Evolutionary conservation across 2,797 vertebrate genomes (phyloP).

Genomic region (Sparus aurata): DNA sequence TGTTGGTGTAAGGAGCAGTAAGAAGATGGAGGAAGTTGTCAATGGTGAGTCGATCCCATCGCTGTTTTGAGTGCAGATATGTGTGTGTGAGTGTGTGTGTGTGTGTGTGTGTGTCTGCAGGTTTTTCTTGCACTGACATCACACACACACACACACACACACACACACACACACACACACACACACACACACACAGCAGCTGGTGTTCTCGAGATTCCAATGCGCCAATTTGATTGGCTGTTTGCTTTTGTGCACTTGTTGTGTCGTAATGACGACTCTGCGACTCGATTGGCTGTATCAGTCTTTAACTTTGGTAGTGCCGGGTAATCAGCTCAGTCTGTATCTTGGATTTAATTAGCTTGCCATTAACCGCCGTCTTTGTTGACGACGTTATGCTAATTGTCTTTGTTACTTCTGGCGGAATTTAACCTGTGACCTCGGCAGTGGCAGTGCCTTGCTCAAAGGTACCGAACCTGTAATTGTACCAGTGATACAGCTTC

Average conservation of each 20-base stretch:
- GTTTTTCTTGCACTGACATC: conserved; percentile 40
- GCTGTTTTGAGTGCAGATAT: conserved; percentile 28
- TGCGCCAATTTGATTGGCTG: conserved; percentile 8
- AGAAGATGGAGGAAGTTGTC: conserved; percentile 67
- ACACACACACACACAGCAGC: conserved; percentile 30
- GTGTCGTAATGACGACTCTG: not conserved
- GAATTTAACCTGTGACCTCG: not conserved
- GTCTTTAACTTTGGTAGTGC: not conserved
- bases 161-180: conserved; percentile 40
- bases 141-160: conserved; percentile 31
- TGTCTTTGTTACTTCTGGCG: not conserved
- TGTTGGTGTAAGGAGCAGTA: conserved; percentile 13
- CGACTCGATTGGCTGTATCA: conserved; percentile 17
- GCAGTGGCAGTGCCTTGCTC: not conserved
- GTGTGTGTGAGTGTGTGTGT: conserved; percentile 11
- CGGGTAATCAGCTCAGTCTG: not conserved
- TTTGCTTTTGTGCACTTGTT: not conserved
- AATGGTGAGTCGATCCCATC: conserved; percentile 49
- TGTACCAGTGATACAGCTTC: not conserved
- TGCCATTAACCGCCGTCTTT: not conserved
- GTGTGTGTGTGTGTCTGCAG: conserved; percentile 8
- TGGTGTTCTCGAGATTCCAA: conserved; percentile 31
- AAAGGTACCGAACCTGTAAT: not conserved
- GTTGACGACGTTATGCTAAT: not conserved
- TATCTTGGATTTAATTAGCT: not conserved